phyloP scores from a whole-genome alignment of 2,888 invertebrate genomes.

The Opisthograptis luteolata region DNA sequence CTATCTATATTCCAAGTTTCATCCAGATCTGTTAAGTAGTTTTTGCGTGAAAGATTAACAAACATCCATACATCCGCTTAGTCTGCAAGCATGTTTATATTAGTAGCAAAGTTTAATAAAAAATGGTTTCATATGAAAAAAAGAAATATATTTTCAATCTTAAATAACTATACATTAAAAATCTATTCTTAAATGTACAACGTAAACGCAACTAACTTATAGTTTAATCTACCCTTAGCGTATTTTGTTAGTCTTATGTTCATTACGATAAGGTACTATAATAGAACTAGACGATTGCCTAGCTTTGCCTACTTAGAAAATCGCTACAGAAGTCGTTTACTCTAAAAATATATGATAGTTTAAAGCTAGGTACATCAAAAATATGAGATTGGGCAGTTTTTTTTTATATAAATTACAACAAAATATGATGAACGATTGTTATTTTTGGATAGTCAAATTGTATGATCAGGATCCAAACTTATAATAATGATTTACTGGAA shows the following conservation, averaged over 20 bases:
- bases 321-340: slow-evolving; percentile 1
- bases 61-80: too few relatives aligned
- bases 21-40: too few relatives aligned
- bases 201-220: slow-evolving; percentile 34
- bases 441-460: not conserved
- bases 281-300: slow-evolving; percentile 27
- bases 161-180: slow-evolving; percentile 42
- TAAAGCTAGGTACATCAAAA: slow-evolving; percentile 7
- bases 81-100: too few relatives aligned
- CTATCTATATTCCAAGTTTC: too few relatives aligned
- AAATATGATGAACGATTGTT: not conserved
- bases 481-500: slow-evolving; percentile 71
- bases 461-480: slow-evolving; percentile 46
- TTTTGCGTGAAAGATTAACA: too few relatives aligned
- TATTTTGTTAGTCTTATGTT: slow-evolving; percentile 47
- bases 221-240: slow-evolving; percentile 32
- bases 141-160: slow-evolving; percentile 64
- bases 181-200: slow-evolving; percentile 44
- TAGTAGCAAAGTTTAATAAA: too few relatives aligned
- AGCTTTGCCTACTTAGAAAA: slow-evolving; percentile 14
- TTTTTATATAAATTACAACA: not conserved
- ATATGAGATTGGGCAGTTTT: not conserved
- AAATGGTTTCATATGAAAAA: slow-evolving; percentile 44
- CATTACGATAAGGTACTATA: slow-evolving; percentile 39
- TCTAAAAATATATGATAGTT: slow-evolving; percentile 20